Base-by-base conservation (phyloP, 2,113 vertebrate species). In the Osmerus mordax region DNA sequence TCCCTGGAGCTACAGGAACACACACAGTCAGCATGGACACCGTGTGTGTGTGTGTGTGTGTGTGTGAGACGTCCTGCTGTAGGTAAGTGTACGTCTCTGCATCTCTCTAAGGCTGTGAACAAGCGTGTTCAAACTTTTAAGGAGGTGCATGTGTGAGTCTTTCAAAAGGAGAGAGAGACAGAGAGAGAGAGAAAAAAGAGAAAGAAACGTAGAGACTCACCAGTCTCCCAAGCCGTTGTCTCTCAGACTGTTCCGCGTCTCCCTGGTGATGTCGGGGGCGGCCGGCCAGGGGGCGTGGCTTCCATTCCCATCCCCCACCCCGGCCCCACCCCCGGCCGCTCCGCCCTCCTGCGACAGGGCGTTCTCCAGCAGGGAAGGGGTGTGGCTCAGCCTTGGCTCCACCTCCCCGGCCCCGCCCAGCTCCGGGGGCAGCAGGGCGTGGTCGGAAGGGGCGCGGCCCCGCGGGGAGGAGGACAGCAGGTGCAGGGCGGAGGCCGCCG, bases 191-290 rank as follows among this genome's bases (percentile, higher is more conserved):
- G 60, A n/a, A 8, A 36, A 36, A 8, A 36, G 32, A 6, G 2
- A 36, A 8, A 36, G 32, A 36, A 36, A 36, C 5, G 5, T 36
- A 36, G 32, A 47, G 41, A 47, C 41, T 87, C 64, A 93, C 92
- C 91, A 89, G 62, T 92, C 91, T 71, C 74, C 88, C 36, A 91
- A 84, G 2, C 90, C 89, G 0, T 91, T 91, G 81, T 93, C 92
- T 65, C 92, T 80, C 65, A 91, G 87, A 73, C 92, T 96, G 87
- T 94, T 96, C 78, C 96, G 93, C 25, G 97, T 99, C 76, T 99
- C 96, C 18, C 97, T 93, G 69, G 97, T 99, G 77, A 99, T 97
- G 82, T 99, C 97, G 4, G 97, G 97, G 23, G 97, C 97, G 0
- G 97, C 94, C 0, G 97, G 97, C 97, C 97, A 99, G 0, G 86